Evolutionary conservation across 2,113 vertebrate species (phyloP).

Genomic region (Perca flavescens): DNA sequence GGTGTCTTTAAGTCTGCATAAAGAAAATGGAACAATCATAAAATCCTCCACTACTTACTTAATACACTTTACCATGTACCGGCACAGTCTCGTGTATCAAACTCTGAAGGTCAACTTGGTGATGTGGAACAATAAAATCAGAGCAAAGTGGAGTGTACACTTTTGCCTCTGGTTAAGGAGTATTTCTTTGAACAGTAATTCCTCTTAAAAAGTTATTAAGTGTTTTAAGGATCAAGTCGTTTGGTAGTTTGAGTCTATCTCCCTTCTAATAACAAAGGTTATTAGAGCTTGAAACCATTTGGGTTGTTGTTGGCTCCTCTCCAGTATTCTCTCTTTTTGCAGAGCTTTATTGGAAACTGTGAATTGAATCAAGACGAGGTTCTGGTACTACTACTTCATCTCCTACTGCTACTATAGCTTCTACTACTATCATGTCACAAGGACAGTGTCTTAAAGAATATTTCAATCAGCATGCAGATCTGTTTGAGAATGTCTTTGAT

Average conservation of each 20-base stretch:
- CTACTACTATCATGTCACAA: not conserved
- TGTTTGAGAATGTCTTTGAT: not conserved
- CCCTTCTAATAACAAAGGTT: slow-evolving; percentile 30
- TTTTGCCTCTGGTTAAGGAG: slow-evolving; percentile 4
- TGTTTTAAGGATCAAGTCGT: slow-evolving; percentile 34
- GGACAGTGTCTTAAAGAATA: not conserved
- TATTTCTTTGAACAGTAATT: slow-evolving; percentile 44
- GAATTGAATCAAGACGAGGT: slow-evolving; percentile 15
- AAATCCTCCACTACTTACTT: slow-evolving; percentile 39
- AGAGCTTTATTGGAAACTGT: slow-evolving; percentile 21
- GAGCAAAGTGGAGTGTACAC: slow-evolving; percentile 19
- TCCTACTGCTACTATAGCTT: not conserved
- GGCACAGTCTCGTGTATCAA: slow-evolving; percentile 12
- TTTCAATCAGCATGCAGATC: not conserved
- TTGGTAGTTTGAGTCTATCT: slow-evolving; percentile 28
- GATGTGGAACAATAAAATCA: slow-evolving; percentile 34
- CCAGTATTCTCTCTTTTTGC: slow-evolving; percentile 17
- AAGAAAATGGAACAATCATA: slow-evolving; percentile 58
- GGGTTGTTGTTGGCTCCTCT: slow-evolving; percentile 38
- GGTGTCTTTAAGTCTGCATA: slow-evolving; percentile 54
- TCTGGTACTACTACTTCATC: not conserved
- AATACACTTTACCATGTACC: slow-evolving; percentile 40
- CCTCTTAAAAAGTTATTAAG: slow-evolving; percentile 36
- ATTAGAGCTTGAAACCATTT: slow-evolving; percentile 34
- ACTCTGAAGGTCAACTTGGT: slow-evolving; percentile 46